Base-by-base conservation (phyloP, 2,888 invertebrate species). In the Rhogogaster chlorosoma region DNA sequence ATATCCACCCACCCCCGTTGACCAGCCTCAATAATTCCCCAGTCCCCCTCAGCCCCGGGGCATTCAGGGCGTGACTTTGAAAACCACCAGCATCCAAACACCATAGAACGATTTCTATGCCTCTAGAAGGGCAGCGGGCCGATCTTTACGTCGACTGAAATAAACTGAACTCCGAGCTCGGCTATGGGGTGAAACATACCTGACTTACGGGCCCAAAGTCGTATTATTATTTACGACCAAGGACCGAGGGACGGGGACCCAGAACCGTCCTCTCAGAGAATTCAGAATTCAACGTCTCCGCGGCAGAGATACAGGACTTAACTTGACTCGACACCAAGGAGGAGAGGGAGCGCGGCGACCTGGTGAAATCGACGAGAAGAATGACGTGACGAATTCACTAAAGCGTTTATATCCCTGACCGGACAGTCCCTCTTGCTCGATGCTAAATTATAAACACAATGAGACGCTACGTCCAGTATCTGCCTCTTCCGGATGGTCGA, bases 201-300 rank as follows among this genome's bases (percentile, higher is more conserved):
- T 93, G 93, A 93, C 93, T 93, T 93, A 93, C 92, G 91, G 91
- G 90, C 91, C 91, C 91, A 89, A 91, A 90, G 92, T 92, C 89
- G 89, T 32, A 29, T 77, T 88, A 89, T 93, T 93, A 93, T 93
- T 93, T 93, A 93, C 90, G 92, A 87, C 89, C 88, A 64, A 88
- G 88, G 80, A 77, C 80, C 89, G 88, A 89, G 32, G 32, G 57
- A 67, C 75, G 45, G 15, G 26, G 22, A 22, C 67, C 32, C 29
- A 12, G 67, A 15, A 29, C 67, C 75, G 73, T 67, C 71, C 67
- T 32, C 80, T 84, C 84, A 80, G 85, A 75, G 85, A 86, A 87
- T 84, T 85, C 77, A 64, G 84, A 86, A 87, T 82, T 85, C 77
- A 42, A 45, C 78, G 82, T 64, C 67, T 67, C 83, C 77, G 84